Evolutionary conservation across 1,140 invertebrate genomes (phyloP), one percentile per base, ranked within the genome.

Genomic region (Zaprionus taronus): DNA sequence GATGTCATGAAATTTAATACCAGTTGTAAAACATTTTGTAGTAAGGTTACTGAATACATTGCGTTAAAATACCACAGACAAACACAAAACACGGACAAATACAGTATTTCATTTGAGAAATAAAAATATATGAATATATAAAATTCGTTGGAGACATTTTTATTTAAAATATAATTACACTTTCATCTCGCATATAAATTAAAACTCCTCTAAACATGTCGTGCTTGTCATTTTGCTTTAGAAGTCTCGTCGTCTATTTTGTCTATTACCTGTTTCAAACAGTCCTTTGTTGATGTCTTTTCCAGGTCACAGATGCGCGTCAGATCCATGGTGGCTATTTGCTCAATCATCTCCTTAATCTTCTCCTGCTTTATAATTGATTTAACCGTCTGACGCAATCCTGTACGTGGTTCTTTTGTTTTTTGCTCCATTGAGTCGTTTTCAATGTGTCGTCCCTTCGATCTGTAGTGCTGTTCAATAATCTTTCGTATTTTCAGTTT

Each of bases 311-410:
- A 93, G 20, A 93, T 82, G 28, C 80, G 79, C 2, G 80, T 92
- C 57, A 93, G 64, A 78, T 93, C 91, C 84, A 93, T 90, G 11
- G 87, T 87, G 2, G 92, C 81, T n/a, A 93, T 92, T 62, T 91
- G 87, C 44, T 93, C 92, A 36, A 93, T 87, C 82, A 94, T 93
- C 53, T 94, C 93, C 22, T 92, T 93, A 24, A 94, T 93, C 74
- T 93, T 93, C 71, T 94, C 93, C 49, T 93, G 93, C 74, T 93
- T 93, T 12, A 94, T 93, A 51, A 94, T 94, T 34, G 93, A 90
- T 72, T 94, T 93, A 2, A 94, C 93, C 14, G 93, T 93, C 60
- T 89, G 91, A 68, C 93, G 91, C 34, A 92, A 71, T 49, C 91
- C 91, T 41, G 80, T 6, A 80, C 79, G 49, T 83, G 89, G 6